These are phyloP conservation scores for Melipona beecheii DNA, from an alignment of 2,888 invertebrate genomes.

Conservation along the genomic window DNA sequence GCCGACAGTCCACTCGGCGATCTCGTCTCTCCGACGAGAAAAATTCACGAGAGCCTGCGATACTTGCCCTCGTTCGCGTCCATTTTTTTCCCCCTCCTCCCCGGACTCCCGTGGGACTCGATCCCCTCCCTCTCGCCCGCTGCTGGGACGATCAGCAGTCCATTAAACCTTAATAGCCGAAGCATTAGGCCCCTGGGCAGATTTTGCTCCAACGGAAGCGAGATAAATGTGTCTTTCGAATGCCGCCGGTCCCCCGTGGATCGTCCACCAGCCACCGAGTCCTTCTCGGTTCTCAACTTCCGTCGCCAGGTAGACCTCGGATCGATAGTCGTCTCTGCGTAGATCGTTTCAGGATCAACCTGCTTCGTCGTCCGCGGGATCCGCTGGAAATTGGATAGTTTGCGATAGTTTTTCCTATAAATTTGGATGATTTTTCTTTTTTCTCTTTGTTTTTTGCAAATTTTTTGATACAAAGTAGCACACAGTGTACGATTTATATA, in stretches of 20 bases:
- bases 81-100: slow-evolving; percentile 51
- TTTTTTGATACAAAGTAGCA: too few species aligned
- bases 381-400: too few species aligned
- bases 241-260: slow-evolving; percentile 65
- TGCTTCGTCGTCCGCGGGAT: not conserved
- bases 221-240: slow-evolving; percentile 79
- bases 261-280: slow-evolving; percentile 42
- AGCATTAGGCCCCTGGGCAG: slow-evolving; percentile 80
- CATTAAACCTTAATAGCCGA: slow-evolving; percentile 79
- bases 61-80: slow-evolving; percentile 38
- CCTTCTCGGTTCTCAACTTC: slow-evolving; percentile 30
- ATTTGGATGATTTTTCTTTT: not conserved
- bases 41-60: slow-evolving; percentile 28
- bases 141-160: slow-evolving; percentile 71
- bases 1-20: too few species aligned
- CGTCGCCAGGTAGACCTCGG: slow-evolving; percentile 5
- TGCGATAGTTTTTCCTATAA: not conserved
- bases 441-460: too few species aligned
- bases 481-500: too few species aligned
- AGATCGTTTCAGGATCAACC: not conserved
- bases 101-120: slow-evolving; percentile 67
- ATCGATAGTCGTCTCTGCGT: slow-evolving; percentile 30
- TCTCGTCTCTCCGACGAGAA: slow-evolving; percentile 13
- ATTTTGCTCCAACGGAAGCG: slow-evolving; percentile 76
- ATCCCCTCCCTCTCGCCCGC: slow-evolving; percentile 31